phyloP scores from a whole-genome alignment of 2,888 invertebrate genomes.

The Tillus elongatus region DNA sequence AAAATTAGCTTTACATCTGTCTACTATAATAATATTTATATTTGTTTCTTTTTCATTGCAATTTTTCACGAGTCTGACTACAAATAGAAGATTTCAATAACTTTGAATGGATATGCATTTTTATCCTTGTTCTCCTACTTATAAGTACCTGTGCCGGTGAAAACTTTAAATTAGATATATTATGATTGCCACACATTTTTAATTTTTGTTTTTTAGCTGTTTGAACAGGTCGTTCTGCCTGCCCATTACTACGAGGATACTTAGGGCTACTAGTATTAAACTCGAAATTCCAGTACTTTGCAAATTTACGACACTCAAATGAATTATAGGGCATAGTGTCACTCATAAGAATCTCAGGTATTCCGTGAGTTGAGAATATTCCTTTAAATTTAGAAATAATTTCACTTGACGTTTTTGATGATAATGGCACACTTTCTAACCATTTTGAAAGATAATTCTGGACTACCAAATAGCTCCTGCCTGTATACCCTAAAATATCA shows the following conservation, averaged over 20 bases:
- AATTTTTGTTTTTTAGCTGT: no score
- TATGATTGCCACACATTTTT: no score
- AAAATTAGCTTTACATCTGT: no score
- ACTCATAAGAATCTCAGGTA: slow-evolving; percentile 14
- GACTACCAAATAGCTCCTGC: slow-evolving; percentile 19
- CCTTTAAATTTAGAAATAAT: slow-evolving; percentile 13
- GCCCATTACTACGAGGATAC: slow-evolving; percentile 18
- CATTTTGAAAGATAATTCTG: slow-evolving; percentile 25
- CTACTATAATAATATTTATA: no score
- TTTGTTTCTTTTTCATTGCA: no score
- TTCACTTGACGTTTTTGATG: slow-evolving; percentile 9
- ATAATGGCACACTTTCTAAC: slow-evolving; percentile 19
- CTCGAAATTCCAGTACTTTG: slow-evolving; percentile 17
- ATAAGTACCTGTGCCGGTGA: no score
- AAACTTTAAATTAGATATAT: no score
- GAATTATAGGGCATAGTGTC: slow-evolving; percentile 19
- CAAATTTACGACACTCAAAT: slow-evolving; percentile 16
- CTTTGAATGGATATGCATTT: no score
- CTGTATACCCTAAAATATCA: slow-evolving; percentile 16
- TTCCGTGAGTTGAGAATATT: slow-evolving; percentile 16
- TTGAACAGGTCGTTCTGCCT: slow-evolving; percentile 15
- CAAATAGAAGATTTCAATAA: no score
- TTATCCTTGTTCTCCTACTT: no score
- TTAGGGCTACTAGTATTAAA: slow-evolving; percentile 17
- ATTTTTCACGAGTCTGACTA: no score